Evolutionary conservation across 1,140 invertebrate species (phyloP).

Genomic region (Elymnias hypermnestra): DNA sequence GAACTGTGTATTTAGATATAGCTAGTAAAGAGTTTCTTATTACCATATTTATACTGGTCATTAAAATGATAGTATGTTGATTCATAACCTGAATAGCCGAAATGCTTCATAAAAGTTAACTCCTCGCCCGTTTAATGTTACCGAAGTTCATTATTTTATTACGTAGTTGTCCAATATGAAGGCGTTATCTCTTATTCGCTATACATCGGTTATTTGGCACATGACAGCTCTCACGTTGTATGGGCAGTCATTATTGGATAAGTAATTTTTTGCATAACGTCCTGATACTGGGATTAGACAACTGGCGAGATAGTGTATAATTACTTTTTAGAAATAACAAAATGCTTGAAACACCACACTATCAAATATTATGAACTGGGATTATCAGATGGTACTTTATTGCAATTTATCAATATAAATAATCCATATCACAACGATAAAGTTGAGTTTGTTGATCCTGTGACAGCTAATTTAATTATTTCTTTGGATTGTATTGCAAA

Average conservation of each 20-base stretch:
- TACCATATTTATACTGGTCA: too few species aligned
- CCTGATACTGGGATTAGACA: background rate
- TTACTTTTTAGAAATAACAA: conserved; percentile 1
- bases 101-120: background rate
- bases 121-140: background rate
- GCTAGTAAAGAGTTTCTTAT: too few species aligned
- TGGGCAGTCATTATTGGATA: background rate
- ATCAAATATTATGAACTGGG: background rate
- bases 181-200: too few species aligned
- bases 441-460: background rate
- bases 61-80: too few species aligned
- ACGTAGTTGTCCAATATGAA: background rate
- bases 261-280: background rate
- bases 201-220: background rate
- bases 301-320: background rate
- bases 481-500: too few species aligned
- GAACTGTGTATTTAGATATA: too few species aligned
- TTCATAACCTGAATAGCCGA: background rate
- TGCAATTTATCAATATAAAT: background rate
- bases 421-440: too few species aligned
- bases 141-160: background rate
- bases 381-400: background rate
- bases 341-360: background rate
- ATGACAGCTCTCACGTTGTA: background rate
- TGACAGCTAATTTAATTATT: background rate